Percentiles rank a stretch among this genome's conserved stretches.
phyloP scores from a whole-genome alignment of 2,888 invertebrate genomes.

The Sericinus montela region DNA sequence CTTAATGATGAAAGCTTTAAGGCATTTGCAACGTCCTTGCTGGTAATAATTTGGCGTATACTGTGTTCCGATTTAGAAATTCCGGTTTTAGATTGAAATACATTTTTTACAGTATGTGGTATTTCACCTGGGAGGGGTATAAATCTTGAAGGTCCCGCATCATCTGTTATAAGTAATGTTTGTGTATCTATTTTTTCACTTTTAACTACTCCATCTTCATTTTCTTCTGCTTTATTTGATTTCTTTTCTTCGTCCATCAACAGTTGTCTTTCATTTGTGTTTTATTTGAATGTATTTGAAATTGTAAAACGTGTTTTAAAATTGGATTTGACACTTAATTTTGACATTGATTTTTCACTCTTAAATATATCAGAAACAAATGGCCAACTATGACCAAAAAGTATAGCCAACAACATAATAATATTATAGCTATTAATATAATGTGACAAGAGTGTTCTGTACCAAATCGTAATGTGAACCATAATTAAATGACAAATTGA shows the following conservation, averaged over 20 bases:
- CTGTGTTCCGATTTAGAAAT: conserved; percentile 69
- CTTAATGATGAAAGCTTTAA: conserved; percentile 52
- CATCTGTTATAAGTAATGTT: conserved; percentile 32
- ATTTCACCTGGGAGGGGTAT: conserved; percentile 53
- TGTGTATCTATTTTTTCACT: conserved; percentile 26
- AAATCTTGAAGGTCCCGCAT: conserved; percentile 59
- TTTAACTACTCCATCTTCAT: conserved; percentile 36
- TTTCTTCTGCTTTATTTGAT: conserved; percentile 31
- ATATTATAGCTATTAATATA: too few species aligned
- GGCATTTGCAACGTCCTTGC: conserved; percentile 57
- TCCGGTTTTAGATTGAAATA: conserved; percentile 38
- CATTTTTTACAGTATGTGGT: conserved; percentile 31
- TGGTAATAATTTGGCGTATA: conserved; percentile 55
- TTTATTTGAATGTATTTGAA: conserved; percentile 34
- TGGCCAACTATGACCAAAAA: background rate
- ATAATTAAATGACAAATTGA: too few species aligned
- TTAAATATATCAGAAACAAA: conserved; percentile 1
- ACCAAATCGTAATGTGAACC: too few species aligned
- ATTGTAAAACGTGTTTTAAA: conserved; percentile 19
- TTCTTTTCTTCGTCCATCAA: conserved; percentile 62
- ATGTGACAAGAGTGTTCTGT: too few species aligned
- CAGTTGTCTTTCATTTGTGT: conserved; percentile 47
- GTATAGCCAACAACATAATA: too few species aligned
- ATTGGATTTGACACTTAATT: conserved; percentile 21
- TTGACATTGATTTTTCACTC: conserved; percentile 20